A percentile compares a stretch with the other conserved stretches of the same genome.
Conservation (phyloP, 2,113 vertebrate genomes). For the Centropristis striata region DNA sequence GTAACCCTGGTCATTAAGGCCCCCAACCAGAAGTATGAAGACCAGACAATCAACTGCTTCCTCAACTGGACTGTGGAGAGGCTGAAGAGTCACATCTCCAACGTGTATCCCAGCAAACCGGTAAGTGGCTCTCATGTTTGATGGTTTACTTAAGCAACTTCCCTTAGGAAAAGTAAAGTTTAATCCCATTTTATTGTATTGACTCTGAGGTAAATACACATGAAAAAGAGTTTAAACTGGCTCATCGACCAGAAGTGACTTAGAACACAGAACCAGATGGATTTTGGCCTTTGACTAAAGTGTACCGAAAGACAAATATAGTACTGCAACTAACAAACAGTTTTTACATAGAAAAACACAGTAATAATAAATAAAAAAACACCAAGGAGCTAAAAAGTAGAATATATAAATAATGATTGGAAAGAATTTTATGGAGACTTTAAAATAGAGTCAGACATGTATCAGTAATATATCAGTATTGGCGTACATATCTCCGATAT, state of each 20-base stretch:
- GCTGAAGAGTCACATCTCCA: slow-evolving; percentile 92
- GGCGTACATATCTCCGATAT: too few relatives aligned
- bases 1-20: slow-evolving; percentile 95
- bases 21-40: slow-evolving; percentile 96
- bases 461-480: too few relatives aligned
- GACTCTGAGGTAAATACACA: not conserved
- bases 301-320: not conserved
- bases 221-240: not conserved
- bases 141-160: not conserved
- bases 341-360: too few relatives aligned
- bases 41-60: slow-evolving; percentile 95
- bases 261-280: not conserved
- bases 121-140: slow-evolving; percentile 79
- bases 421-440: too few relatives aligned
- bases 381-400: too few relatives aligned
- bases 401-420: too few relatives aligned
- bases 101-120: slow-evolving; percentile 94
- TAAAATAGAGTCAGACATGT: too few relatives aligned
- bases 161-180: not conserved
- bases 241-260: not conserved
- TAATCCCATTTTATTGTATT: not conserved
- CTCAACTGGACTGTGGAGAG: slow-evolving; percentile 96
- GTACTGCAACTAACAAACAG: not conserved
- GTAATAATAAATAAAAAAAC: too few relatives aligned
- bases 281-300: not conserved